phyloP scores from a whole-genome alignment of 1,140 invertebrate species.

The Brachionus rubens region DNA sequence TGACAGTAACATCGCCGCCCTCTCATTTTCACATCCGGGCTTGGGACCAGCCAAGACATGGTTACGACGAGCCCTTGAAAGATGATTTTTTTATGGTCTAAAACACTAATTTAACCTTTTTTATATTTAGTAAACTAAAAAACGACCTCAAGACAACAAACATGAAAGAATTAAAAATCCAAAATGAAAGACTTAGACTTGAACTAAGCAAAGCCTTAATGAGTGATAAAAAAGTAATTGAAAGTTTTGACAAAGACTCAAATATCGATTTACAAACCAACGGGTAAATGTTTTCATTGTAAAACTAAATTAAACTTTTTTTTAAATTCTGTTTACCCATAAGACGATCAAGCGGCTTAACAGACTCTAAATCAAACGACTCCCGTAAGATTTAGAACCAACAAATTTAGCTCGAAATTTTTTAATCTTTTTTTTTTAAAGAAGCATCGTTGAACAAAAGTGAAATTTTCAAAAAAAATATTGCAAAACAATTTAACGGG shows the following conservation, averaged over 20 bases:
- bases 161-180: slow-evolving; percentile 7
- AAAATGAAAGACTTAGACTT: slow-evolving; percentile 35
- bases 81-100: too few relatives aligned
- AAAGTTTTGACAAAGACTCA: neutral
- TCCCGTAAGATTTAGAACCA: too few relatives aligned
- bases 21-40: too few relatives aligned
- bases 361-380: too few relatives aligned
- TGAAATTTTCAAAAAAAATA: neutral
- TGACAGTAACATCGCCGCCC: too few relatives aligned
- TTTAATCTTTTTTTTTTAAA: neutral
- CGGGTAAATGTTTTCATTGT: neutral
- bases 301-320: neutral
- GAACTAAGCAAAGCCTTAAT: slow-evolving; percentile 42
- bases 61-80: too few relatives aligned
- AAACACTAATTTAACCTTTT: too few relatives aligned
- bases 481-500: neutral
- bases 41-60: too few relatives aligned
- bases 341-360: too few relatives aligned
- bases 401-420: too few relatives aligned
- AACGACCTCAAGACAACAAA: slow-evolving; percentile 42
- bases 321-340: too few relatives aligned
- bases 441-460: slow-evolving; percentile 5
- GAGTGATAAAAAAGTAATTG: slow-evolving; percentile 2
- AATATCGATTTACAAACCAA: neutral
- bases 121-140: slow-evolving; percentile 43